phyloP scores from a whole-genome alignment of 2,113 vertebrate species.

The Hoplias malabaricus region DNA sequence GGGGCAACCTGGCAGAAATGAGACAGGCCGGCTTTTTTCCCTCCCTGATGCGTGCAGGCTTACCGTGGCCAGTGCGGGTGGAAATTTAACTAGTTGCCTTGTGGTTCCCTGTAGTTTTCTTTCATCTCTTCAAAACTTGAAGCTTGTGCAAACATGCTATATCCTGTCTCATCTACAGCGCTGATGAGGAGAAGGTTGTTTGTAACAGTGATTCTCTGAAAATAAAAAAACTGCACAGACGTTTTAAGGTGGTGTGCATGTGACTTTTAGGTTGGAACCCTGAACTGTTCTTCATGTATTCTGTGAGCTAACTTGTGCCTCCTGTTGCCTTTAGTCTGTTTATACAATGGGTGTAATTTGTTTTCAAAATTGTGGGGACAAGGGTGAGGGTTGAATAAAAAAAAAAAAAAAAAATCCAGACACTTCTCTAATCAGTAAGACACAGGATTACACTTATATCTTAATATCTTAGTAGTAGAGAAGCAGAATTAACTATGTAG shows the following conservation, averaged over 20 bases:
- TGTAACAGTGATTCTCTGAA: background rate
- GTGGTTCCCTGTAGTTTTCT: conserved; percentile 69
- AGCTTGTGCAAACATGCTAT: conserved; percentile 58
- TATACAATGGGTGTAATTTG: background rate
- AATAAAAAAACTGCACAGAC: background rate
- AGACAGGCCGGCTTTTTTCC: conserved; percentile 52
- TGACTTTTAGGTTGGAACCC: background rate
- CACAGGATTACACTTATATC: too few relatives aligned
- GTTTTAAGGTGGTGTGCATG: background rate
- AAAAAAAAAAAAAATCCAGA: too few relatives aligned
- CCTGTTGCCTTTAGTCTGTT: background rate
- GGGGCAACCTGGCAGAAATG: conserved; percentile 70
- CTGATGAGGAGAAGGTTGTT: background rate
- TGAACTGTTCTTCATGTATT: background rate
- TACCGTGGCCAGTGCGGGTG: conserved; percentile 58
- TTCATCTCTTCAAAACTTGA: conserved; percentile 66
- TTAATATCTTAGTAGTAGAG: too few relatives aligned
- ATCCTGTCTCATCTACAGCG: conserved; percentile 41
- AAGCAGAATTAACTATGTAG: too few relatives aligned
- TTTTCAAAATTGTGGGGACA: too few relatives aligned
- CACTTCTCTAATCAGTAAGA: too few relatives aligned
- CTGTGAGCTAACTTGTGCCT: background rate
- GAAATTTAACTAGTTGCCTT: conserved; percentile 63
- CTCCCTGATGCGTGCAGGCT: conserved; percentile 44
- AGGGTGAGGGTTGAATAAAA: background rate